Evolutionary conservation across 2,113 vertebrate genomes (phyloP).

Genomic region (human): GRCh38 chr14:44134001-44134500

Average conservation of each 20-base stretch:
- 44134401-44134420: neutral
- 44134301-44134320: neutral
- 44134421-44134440: neutral
- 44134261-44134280: neutral
- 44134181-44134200: neutral
- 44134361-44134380: neutral
- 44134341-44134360: neutral
- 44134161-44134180: neutral
- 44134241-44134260: neutral
- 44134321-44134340: neutral
- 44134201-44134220: neutral
- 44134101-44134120: neutral
- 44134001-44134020: neutral
- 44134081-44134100: neutral
- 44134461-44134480: neutral
- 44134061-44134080: neutral
- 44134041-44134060: neutral
- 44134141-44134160: neutral
- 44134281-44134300: neutral
- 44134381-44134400: neutral
- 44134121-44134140: neutral
- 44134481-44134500: neutral
- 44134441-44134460: neutral
- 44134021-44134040: neutral
- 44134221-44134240: neutral